Evolutionary conservation across 35 echinoderm and acorn worm genomes (phyloP), one percentile per base, ranked within the genome.

Genomic region (Heliocidaris erythrogramma): DNA sequence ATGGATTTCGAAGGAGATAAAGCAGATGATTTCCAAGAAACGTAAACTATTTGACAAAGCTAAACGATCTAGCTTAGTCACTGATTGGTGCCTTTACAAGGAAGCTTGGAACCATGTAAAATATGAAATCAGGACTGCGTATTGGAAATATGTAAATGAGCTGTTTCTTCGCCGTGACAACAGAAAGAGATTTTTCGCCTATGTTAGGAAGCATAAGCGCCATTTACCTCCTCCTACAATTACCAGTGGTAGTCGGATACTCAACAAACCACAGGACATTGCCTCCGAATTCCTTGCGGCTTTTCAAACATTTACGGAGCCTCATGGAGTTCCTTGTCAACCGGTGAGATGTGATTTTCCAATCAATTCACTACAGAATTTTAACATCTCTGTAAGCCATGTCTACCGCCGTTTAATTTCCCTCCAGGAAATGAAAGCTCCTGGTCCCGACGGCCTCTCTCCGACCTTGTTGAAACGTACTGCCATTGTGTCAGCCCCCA

Each of bases 331-430:
- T n/a, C n/a, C n/a, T n/a, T n/a, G n/a, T n/a, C n/a, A n/a, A n/a
- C n/a, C n/a, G n/a, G n/a, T n/a, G n/a, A n/a, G n/a, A n/a, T 53
- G 86, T 88, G n/a, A 95, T 47, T 49, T 49, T 17, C 94, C 94
- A 5, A 95, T 95, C 32, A 85, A 32, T 2, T 21, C 85, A 21
- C 50, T 95, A 9, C 47, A 49, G 30, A 50, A 1, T 48, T n/a
- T 88, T 9, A 48, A 48, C 16, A 27, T 95, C 24, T 50, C 32
- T 7, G 85, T 88, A 14, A 49, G 21, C 7, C 59, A 92, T 48
- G 32, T 95, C 42, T 92, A 27, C 86, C 49, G 48, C 8, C 31
- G 9, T 5, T 18, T 95, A 32, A 2, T 47, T 30, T 27, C 87
- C 32, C 88, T 95, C 27, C 50, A 92, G 30, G 13, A 4, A 65